Evolutionary conservation across 1,140 invertebrate genomes (phyloP).

Genomic region (Bombus picipes): DNA sequence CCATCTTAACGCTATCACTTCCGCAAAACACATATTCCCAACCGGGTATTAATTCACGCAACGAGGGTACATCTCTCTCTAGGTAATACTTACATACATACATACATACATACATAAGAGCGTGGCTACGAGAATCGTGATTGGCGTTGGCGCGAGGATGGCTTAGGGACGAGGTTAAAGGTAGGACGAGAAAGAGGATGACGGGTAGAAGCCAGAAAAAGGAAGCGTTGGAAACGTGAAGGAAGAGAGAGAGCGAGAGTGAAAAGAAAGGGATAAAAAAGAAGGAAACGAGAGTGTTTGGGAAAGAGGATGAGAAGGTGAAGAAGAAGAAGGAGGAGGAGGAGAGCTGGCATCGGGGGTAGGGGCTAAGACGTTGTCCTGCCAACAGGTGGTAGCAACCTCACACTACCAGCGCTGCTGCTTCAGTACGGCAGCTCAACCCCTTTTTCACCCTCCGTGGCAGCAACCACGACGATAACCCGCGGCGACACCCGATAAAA

Average conservation of each 20-base stretch:
- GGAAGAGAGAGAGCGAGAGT: neutral
- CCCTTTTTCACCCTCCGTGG: slow-evolving; percentile 67
- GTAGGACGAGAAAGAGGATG: neutral
- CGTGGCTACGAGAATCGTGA: slow-evolving; percentile 1
- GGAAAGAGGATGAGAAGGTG: slow-evolving; percentile 47
- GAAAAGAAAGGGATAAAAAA: slow-evolving; percentile 36
- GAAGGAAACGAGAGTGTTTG: slow-evolving; percentile 59
- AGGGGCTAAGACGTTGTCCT: slow-evolving; percentile 77
- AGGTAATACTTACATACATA: neutral
- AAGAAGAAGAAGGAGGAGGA: slow-evolving; percentile 33
- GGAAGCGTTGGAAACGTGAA: neutral
- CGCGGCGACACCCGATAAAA: slow-evolving; percentile 80
- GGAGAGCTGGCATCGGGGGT: slow-evolving; percentile 21
- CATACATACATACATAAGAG: neutral
- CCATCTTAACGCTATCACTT: neutral
- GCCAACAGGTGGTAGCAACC: slow-evolving; percentile 81
- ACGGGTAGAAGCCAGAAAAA: neutral
- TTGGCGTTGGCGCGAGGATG: neutral
- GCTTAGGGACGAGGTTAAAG: neutral
- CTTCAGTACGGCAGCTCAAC: slow-evolving; percentile 46
- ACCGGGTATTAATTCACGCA: neutral
- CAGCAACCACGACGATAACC: slow-evolving; percentile 78
- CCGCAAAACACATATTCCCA: neutral
- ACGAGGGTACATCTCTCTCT: neutral
- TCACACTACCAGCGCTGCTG: slow-evolving; percentile 60